Evolutionary conservation across 2,113 vertebrate species (phyloP), one percentile per base, ranked within the genome.

Genomic region (Poeciliopsis prolifica): DNA sequence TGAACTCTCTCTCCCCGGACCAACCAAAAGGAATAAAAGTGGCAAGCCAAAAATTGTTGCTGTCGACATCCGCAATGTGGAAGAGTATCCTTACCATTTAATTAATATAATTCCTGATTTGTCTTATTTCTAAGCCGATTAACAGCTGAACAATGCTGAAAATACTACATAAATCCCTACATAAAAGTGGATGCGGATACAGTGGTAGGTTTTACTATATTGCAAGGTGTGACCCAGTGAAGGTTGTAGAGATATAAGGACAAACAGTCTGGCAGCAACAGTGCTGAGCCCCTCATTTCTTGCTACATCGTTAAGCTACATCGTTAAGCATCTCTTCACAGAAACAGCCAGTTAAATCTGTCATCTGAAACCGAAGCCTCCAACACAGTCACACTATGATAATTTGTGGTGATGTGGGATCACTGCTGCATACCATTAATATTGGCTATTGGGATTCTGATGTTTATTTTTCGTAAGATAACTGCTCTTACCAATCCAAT

Each of bases 81-180:
- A 99, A 62, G 98, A 99, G 98, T 99, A 99, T 99, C 98, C 97
- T 99, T 97, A 63, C 2, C 3, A 54, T 65, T 64, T 68, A 9
- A 22, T 7, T 22, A n/a, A 35, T 37, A 60, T n/a, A 5, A 48
- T 19, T 48, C 44, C 5, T 7, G 15, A 19, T 26, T 26, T 2
- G 10, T 2, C 12, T 28, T 19, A 8, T 30, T 24, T 68, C 48
- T 77, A 1, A 79, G 22, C 58, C n/a, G 1, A 67, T 75, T 65
- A 33, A 8, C 12, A n/a, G 8, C 48, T 22, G 14, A 33, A 24
- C 4, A 0, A 19, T 31, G 19, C 12, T 69, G 17, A 19, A 33
- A 31, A 19, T 24, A 19, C 30, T 10, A 31, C 1, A 29, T n/a
- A 31, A 14, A 13, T 44, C 13, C 17, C 22, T 10, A 24, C 2